Conservation (phyloP, 2,888 invertebrate species). For the Blera fallax region DNA sequence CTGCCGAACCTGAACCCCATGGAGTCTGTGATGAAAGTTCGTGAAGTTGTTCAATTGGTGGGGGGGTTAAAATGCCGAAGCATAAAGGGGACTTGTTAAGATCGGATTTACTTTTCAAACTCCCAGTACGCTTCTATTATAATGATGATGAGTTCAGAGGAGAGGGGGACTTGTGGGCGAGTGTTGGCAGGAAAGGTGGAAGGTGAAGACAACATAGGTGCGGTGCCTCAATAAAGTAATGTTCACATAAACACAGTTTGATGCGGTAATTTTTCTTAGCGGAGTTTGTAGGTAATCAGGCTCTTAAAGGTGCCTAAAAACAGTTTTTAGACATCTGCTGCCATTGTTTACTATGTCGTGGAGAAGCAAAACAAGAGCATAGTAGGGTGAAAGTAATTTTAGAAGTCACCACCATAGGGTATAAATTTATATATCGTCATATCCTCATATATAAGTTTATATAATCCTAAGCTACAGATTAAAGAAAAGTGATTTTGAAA, state of each 20-base stretch:
- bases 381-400: no score
- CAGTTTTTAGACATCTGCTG: no score
- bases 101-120: conserved; percentile 40
- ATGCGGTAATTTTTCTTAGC: background rate
- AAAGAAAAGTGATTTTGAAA: no score
- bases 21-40: conserved; percentile 46
- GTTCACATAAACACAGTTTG: background rate
- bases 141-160: conserved; percentile 1
- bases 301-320: no score
- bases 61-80: background rate
- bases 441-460: no score
- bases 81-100: background rate
- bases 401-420: no score
- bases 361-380: no score
- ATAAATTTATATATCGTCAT: no score
- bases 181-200: background rate
- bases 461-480: no score
- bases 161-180: background rate
- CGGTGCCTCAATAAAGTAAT: background rate
- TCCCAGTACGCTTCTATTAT: conserved; percentile 4
- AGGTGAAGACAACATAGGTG: no score
- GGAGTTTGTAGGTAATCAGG: background rate
- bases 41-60: conserved; percentile 14
- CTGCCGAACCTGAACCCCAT: conserved; percentile 10
- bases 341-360: no score